Conservation (phyloP, 1,140 invertebrate genomes). For the Musca domestica region DNA sequence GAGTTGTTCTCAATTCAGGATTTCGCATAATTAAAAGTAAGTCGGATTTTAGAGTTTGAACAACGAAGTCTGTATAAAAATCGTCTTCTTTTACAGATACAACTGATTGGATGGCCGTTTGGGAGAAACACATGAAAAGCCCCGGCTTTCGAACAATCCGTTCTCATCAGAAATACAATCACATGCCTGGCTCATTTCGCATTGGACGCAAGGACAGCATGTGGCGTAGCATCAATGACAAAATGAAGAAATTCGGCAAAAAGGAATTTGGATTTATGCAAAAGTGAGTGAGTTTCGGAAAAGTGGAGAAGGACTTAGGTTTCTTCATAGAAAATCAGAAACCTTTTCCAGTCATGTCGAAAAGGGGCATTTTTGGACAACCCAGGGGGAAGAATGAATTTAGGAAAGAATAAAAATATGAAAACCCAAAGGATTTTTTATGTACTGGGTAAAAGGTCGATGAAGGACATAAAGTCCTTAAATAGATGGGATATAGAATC, state of each 20-base stretch:
- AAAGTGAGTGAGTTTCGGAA: conserved; percentile 38
- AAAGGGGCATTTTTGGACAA: too few species aligned
- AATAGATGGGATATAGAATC: too few species aligned
- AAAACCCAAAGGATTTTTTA: too few species aligned
- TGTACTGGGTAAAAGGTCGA: too few species aligned
- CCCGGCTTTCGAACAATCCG: conserved; percentile 72
- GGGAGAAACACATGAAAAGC: conserved; percentile 84
- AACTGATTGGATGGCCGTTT: conserved; percentile 73
- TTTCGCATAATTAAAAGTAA: conserved; percentile 80
- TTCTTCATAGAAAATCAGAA: too few species aligned
- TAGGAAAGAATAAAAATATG: too few species aligned
- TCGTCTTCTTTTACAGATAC: conserved; percentile 56
- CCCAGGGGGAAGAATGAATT: too few species aligned
- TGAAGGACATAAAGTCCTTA: too few species aligned
- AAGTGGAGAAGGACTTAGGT: too few species aligned
- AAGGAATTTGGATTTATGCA: conserved; percentile 91
- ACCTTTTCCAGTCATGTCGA: too few species aligned
- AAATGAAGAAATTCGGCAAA: conserved; percentile 73
- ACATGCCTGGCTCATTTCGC: conserved; percentile 96
- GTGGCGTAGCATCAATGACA: conserved; percentile 81
- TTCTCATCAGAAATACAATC: conserved; percentile 93
- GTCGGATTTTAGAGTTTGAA: conserved; percentile 30
- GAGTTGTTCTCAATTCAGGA: conserved; percentile 78
- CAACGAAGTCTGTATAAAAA: neutral
- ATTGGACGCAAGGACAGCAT: conserved; percentile 94